Percentiles rank a stretch among this genome's conserved stretches.
Conservation (phyloP, 2,113 vertebrate genomes). For the Corythornis madagascariensis region DNA sequence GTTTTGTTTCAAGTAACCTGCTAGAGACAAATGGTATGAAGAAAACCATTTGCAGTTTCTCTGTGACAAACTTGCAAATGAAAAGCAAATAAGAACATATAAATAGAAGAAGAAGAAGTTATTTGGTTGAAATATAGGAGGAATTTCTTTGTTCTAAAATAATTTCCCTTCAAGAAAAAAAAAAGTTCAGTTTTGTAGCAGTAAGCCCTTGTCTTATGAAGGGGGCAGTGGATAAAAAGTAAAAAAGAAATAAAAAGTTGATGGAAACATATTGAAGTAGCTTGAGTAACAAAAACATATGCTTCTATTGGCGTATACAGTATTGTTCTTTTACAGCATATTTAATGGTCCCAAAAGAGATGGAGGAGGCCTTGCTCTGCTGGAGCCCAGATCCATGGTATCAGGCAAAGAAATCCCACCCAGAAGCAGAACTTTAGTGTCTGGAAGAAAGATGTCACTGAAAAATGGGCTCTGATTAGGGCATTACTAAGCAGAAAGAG, state of each 20-base stretch:
- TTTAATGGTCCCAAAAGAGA: neutral
- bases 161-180: neutral
- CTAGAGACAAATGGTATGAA: neutral
- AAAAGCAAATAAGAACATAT: neutral
- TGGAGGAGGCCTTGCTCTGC: neutral
- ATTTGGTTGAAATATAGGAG: neutral
- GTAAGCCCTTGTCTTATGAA: neutral
- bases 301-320: neutral
- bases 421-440: neutral
- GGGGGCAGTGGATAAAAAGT: neutral
- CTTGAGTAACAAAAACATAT: neutral
- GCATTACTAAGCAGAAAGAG: neutral
- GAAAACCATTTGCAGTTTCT: neutral
- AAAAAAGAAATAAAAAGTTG: neutral
- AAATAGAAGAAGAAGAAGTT: accelerated
- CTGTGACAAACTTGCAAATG: neutral
- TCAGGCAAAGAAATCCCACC: neutral
- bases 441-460: neutral
- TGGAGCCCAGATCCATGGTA: neutral
- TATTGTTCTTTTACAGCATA: neutral
- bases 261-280: neutral
- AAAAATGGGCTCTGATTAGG: neutral
- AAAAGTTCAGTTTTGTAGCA: neutral
- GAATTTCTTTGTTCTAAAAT: neutral
- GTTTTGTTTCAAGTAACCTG: neutral